Evolutionary conservation across 2,113 vertebrate genomes (phyloP).

Genomic region (Mesitornis unicolor): DNA sequence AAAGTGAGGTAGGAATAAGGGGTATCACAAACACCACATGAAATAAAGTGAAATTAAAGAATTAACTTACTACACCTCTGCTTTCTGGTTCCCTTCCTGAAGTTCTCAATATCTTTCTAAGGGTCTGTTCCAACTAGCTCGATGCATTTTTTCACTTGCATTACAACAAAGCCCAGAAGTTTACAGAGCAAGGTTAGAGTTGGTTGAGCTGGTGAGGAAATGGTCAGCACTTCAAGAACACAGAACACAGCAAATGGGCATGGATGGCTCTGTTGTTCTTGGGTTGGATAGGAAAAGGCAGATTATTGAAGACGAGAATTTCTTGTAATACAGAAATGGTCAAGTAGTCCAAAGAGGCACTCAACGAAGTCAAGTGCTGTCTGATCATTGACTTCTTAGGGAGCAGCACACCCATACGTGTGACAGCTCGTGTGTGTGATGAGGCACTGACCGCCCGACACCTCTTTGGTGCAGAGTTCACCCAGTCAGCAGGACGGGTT

Average conservation of each 20-base stretch:
- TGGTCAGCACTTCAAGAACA: neutral
- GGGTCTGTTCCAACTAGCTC: neutral
- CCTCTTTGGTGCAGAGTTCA: neutral
- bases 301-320: neutral
- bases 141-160: neutral
- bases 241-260: neutral
- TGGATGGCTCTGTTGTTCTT: neutral
- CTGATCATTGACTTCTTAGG: neutral
- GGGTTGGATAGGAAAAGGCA: neutral
- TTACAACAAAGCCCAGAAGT: neutral
- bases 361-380: neutral
- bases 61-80: neutral
- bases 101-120: neutral
- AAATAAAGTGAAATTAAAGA: neutral
- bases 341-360: neutral
- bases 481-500: neutral
- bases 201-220: neutral
- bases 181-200: neutral
- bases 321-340: neutral
- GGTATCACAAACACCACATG: neutral
- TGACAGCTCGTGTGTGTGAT: fast-evolving
- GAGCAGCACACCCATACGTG: fast-evolving
- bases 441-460: neutral
- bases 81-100: neutral
- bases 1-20: neutral